These are phyloP conservation scores for Cantharis rustica DNA, from an alignment of 2,888 invertebrate species.

Conservation along the genomic window DNA sequence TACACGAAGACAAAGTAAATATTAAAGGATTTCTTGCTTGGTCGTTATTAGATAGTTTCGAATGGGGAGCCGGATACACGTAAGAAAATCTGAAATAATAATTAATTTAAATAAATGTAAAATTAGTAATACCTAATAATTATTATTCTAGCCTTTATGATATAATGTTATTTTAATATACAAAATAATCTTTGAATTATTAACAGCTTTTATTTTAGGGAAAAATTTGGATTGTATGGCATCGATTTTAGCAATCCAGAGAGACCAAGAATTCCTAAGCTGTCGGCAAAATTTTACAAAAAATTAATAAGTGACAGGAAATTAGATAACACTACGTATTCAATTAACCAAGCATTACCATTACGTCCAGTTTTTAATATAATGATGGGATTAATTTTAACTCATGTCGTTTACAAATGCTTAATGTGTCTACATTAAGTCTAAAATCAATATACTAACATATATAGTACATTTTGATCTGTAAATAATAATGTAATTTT, in stretches of 20 bases:
- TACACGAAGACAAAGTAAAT: conserved; percentile 55
- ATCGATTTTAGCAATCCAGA: conserved; percentile 66
- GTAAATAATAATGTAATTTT: too few relatives aligned
- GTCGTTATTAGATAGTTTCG: conserved; percentile 68
- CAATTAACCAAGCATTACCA: neutral
- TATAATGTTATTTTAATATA: neutral
- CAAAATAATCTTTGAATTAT: neutral
- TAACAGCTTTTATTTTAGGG: conserved; percentile 56
- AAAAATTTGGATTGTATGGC: conserved; percentile 69
- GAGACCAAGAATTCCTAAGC: conserved; percentile 65
- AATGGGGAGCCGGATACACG: conserved; percentile 62
- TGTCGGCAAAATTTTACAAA: conserved; percentile 63
- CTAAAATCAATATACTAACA: too few relatives aligned
- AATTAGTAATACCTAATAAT: too few relatives aligned
- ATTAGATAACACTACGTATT: neutral
- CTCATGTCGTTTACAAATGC: neutral
- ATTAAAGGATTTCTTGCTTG: conserved; percentile 64
- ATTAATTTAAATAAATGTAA: neutral
- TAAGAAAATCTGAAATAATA: conserved; percentile 42
- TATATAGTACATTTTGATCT: too few relatives aligned
- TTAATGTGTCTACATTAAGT: neutral
- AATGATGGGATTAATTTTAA: neutral
- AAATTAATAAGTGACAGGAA: conserved; percentile 34
- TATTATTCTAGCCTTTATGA: too few relatives aligned
- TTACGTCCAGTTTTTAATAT: neutral